Evolutionary conservation across 2,113 vertebrate species (phyloP).

Genomic region (Desmodus rotundus): DNA sequence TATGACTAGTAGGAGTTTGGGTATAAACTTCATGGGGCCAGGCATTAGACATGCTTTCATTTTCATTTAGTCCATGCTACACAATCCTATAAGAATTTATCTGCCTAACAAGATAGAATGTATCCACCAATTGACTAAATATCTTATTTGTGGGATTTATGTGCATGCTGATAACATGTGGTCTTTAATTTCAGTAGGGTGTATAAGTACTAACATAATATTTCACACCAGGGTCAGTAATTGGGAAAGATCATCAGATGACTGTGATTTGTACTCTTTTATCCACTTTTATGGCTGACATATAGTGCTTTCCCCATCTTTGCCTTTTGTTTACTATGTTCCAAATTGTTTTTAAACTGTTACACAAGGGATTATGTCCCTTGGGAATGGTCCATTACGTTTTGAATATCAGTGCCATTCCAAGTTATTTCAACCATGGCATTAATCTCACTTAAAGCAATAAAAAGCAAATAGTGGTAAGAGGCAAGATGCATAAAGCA

Average conservation of each 20-base stretch:
- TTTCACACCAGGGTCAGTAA: slow-evolving; percentile 37
- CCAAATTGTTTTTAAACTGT: slow-evolving; percentile 65
- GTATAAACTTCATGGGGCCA: slow-evolving; percentile 57
- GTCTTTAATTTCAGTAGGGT: slow-evolving; percentile 31
- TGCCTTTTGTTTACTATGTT: slow-evolving; percentile 68
- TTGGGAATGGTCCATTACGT: slow-evolving; percentile 59
- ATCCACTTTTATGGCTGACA: slow-evolving; percentile 55
- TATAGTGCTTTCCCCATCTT: background rate
- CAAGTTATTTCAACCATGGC: slow-evolving; percentile 49
- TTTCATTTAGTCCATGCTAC: slow-evolving; percentile 34
- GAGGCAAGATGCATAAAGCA: slow-evolving; percentile 76
- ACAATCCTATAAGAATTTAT: background rate
- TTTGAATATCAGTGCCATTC: slow-evolving; percentile 63
- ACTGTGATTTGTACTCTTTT: slow-evolving; percentile 66
- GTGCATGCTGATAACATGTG: slow-evolving; percentile 6
- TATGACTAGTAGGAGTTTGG: slow-evolving; percentile 64
- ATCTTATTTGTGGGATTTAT: slow-evolving; percentile 43
- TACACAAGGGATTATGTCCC: slow-evolving; percentile 54
- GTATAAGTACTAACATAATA: background rate
- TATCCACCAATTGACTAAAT: slow-evolving; percentile 52
- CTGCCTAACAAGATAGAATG: slow-evolving; percentile 38
- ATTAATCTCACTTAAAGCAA: slow-evolving; percentile 72
- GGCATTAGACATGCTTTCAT: slow-evolving; percentile 35
- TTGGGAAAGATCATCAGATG: slow-evolving; percentile 62
- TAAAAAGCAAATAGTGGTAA: slow-evolving; percentile 76